Percentiles rank a stretch among this genome's conserved stretches.
Evolutionary conservation across 2,888 invertebrate species (phyloP).

Genomic region (Drosophila melanocephala): DNA sequence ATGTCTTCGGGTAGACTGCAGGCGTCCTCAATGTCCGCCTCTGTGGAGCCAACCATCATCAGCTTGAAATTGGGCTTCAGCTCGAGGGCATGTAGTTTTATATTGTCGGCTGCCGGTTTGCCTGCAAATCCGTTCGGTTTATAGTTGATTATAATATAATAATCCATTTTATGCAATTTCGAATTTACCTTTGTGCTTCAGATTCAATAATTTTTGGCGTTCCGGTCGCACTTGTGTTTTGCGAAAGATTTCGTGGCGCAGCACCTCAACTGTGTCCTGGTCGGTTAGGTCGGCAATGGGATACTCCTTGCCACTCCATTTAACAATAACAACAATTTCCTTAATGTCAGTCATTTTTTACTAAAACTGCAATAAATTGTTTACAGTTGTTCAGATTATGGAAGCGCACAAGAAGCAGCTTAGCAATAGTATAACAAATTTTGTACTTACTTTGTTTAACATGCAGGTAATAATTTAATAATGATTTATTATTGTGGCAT

Average conservation of each 20-base stretch:
- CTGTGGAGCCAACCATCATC: slow-evolving; percentile 98
- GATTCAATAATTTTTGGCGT: slow-evolving; percentile 96
- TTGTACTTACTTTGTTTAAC: slow-evolving; percentile 13
- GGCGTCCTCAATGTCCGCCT: slow-evolving; percentile 95
- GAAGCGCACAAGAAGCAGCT: neutral
- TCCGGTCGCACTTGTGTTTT: slow-evolving; percentile 96
- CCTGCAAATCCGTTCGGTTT: slow-evolving; percentile 86
- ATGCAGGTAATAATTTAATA: slow-evolving; percentile 21
- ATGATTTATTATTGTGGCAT: neutral
- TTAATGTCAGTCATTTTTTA: slow-evolving; percentile 61
- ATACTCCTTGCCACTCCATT: slow-evolving; percentile 97
- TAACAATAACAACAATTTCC: slow-evolving; percentile 87
- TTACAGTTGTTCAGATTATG: neutral
- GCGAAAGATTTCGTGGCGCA: slow-evolving; percentile 94
- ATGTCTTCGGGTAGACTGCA: slow-evolving; percentile 91
- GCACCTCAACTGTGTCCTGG: slow-evolving; percentile 91
- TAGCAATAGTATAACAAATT: neutral
- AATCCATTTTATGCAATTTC: neutral
- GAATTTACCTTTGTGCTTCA: slow-evolving; percentile 93
- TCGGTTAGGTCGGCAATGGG: slow-evolving; percentile 91
- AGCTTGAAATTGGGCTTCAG: slow-evolving; percentile 95
- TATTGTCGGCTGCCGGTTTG: slow-evolving; percentile 93
- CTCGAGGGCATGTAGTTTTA: slow-evolving; percentile 90
- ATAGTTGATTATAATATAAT: neutral
- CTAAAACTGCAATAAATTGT: slow-evolving; percentile 16